A percentile compares a stretch with the other conserved stretches of the same genome.
These are phyloP conservation scores for Octonoba sinensis DNA, from an alignment of 2,888 invertebrate genomes.

Conservation along the genomic window DNA sequence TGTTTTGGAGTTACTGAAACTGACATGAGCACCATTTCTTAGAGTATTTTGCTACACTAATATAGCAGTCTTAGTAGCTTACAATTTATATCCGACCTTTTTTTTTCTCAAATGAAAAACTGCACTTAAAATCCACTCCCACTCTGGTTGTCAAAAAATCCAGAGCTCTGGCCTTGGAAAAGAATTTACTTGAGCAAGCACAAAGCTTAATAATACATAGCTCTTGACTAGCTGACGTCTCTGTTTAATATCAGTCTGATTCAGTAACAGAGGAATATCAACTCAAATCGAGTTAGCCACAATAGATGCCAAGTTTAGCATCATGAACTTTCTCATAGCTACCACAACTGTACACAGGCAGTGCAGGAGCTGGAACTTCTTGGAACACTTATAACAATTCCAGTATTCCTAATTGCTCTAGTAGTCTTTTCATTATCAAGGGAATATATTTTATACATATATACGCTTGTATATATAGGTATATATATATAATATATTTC, in stretches of 20 bases:
- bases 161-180: constrained; percentile 34
- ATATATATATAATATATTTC: too few relatives aligned
- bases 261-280: constrained; percentile 41
- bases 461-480: too few relatives aligned
- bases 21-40: too few relatives aligned
- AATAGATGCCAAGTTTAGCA: constrained; percentile 46
- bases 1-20: too few relatives aligned
- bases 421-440: constrained; percentile 42
- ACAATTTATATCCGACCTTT: too few relatives aligned
- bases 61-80: too few relatives aligned
- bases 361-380: constrained; percentile 64
- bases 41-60: too few relatives aligned
- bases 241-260: constrained; percentile 32
- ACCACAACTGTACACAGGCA: constrained; percentile 63
- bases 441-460: constrained; percentile 1
- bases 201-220: constrained; percentile 47
- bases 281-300: constrained; percentile 45
- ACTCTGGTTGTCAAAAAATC: constrained; percentile 32
- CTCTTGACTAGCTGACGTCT: constrained; percentile 57
- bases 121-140: constrained; percentile 22
- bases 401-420: constrained; percentile 52
- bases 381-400: constrained; percentile 46
- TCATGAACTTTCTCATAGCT: constrained; percentile 53
- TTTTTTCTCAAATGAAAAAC: constrained; percentile 23
- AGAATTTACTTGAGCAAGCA: constrained; percentile 54